Base-by-base conservation (phyloP, 2,888 invertebrate species). In the Drosophila subquinaria region DNA sequence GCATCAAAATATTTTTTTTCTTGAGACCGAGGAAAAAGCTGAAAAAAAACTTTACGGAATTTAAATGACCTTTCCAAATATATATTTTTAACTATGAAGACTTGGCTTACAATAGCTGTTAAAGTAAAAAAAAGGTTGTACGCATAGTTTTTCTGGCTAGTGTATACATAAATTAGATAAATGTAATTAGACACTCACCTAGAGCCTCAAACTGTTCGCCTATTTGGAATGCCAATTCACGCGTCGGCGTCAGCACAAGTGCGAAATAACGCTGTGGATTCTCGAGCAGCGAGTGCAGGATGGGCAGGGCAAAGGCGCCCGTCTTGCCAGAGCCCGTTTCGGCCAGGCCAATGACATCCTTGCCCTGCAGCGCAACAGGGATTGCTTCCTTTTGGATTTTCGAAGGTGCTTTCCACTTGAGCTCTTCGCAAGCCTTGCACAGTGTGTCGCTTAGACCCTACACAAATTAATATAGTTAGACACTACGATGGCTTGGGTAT, bases 171-270 rank as follows among this genome's bases (percentile, higher is more conserved):
- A 13, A 13, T 3, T 36, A 13, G 4, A 5, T 38, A n/a, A 38
- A n/a, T n/a, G 6, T 1, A 8, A 27, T 17, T 10, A 9, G 1
- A 23, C 13, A 83, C 93, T 94, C 93, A 96, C 97, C 99, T 70
- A 99, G 94, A 3, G 99, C 99, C 92, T 98, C 98, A 94, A 99
- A 98, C 91, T 99, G 99, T 93, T 99, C 99, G 0, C 97, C 97
- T 90, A 99, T 99, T 93, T 99, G 99, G 92, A 98, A 98, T 3
- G 99, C 99, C 88, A 99, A 94, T 93, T 99, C 99, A 93, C 99
- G 95, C 0, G 99, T 99, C 0, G 99, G 99, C 15, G 99, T 99
- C 56, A 99, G 93, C 77, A 99, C 94, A 0, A 99, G 93, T 0
- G 98, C 98, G 93, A 98, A 99, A 90, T 98, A 96, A 91, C 98